A percentile compares a stretch with the other conserved stretches of the same genome.
Conservation (phyloP, 2,797 vertebrate species). For the Limosa lapponica region DNA sequence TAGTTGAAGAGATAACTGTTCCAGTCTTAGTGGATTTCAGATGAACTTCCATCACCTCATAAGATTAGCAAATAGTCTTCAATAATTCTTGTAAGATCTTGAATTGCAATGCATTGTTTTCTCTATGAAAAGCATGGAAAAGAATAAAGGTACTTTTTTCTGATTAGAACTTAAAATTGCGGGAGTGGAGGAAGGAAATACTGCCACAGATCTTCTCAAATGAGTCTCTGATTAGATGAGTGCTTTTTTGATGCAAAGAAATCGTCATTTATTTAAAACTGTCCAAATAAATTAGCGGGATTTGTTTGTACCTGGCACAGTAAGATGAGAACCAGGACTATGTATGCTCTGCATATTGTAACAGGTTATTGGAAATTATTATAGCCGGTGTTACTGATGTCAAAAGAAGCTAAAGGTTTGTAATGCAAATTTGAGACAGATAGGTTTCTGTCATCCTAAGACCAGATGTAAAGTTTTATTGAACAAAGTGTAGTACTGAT, state of each 20-base stretch:
- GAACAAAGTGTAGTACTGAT: constrained; percentile 40
- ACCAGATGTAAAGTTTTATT: constrained; percentile 66
- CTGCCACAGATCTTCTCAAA: background rate
- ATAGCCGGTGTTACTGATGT: constrained; percentile 5
- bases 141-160: background rate
- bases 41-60: background rate
- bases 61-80: background rate
- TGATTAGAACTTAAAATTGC: constrained; percentile 8
- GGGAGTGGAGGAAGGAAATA: background rate
- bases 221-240: constrained; percentile 29
- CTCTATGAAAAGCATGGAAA: background rate
- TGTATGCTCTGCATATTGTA: background rate
- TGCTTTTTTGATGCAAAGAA: background rate
- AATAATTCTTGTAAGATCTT: background rate
- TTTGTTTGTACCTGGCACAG: constrained; percentile 27
- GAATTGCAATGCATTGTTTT: background rate
- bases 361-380: constrained; percentile 54
- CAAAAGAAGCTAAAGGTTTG: constrained; percentile 68
- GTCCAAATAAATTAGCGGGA: constrained; percentile 5
- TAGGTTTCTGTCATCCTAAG: constrained; percentile 67
- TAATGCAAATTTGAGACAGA: constrained; percentile 71
- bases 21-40: background rate
- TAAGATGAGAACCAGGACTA: constrained; percentile 10
- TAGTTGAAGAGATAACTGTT: background rate
- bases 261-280: constrained; percentile 12